These are phyloP conservation scores for Centropus bengalensis DNA, from an alignment of 2,113 vertebrate species.

Conservation along the genomic window DNA sequence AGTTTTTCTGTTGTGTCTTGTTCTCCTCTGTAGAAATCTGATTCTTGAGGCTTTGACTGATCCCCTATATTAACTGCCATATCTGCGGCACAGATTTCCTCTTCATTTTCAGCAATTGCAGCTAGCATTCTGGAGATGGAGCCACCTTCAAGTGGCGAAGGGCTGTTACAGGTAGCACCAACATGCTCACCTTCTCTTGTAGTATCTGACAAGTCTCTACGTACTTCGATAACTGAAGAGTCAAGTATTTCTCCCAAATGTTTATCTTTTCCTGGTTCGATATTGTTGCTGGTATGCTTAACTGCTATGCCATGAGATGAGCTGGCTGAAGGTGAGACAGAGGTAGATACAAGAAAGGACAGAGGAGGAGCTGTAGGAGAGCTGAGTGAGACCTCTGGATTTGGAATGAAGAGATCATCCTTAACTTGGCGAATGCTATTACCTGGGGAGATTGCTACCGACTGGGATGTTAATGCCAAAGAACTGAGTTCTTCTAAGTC, in stretches of 20 bases:
- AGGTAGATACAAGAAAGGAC: conserved; percentile 33
- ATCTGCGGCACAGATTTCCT: conserved; percentile 66
- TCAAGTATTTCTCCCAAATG: conserved; percentile 20
- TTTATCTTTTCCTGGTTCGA: conserved; percentile 5
- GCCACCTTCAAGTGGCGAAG: not conserved
- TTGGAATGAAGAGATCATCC: conserved; percentile 49
- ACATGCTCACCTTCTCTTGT: not conserved
- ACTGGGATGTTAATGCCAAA: conserved; percentile 42
- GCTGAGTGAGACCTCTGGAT: conserved; percentile 29
- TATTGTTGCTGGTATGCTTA: conserved; percentile 7
- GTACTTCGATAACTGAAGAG: not conserved
- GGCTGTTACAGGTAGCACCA: not conserved
- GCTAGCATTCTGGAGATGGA: conserved; percentile 5
- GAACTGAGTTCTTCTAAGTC: conserved; percentile 70
- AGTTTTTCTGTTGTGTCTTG: conserved; percentile 58
- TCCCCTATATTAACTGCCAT: conserved; percentile 48
- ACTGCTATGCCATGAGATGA: not conserved
- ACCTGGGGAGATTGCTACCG: conserved; percentile 27
- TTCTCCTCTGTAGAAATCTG: conserved; percentile 12
- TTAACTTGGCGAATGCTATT: conserved; percentile 48
- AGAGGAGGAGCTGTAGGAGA: conserved; percentile 43
- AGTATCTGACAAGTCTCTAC: not conserved
- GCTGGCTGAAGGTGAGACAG: conserved; percentile 30
- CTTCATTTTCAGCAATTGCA: conserved; percentile 63
- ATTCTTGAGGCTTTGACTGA: conserved; percentile 52